Evolutionary conservation across 2,888 invertebrate species (phyloP), one percentile per base, ranked within the genome.

Genomic region (Drosophila nr. fundita): DNA sequence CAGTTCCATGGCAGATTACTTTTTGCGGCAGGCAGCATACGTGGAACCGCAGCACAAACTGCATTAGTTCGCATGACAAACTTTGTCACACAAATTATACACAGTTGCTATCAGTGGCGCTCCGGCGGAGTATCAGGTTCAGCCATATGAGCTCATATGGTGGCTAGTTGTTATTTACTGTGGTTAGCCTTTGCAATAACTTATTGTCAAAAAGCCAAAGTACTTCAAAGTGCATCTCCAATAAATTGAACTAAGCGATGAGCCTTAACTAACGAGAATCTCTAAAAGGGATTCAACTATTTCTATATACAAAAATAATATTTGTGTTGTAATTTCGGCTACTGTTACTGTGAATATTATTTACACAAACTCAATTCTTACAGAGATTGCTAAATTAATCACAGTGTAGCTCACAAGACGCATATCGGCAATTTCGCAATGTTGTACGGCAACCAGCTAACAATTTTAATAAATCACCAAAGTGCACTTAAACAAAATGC

Each of bases 11-110:
- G 38, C n/a, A 36, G 42, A 50, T 55, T 15, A 40, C 54, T 58
- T 72, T 69, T 67, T 70, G 29, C 45, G 54, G 24, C 34, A 53
- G 34, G 13, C 18, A 15, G 29, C 59, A 34, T 50, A 1, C 34
- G 32, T 57, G 61, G 40, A 61, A 62, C 62, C 66, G 63, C 70
- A 55, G 50, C 61, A 64, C 67, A 65, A 84, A 85, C 83, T 82
- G 70, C 86, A 85, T 80, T 76, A 73, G 67, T 67, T 82, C 73
- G 54, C 73, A 73, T 83, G 78, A 66, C 83, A 76, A 80, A 83
- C 81, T 83, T 83, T 85, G 68, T 61, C 55, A 54, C 65, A 84
- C 78, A 87, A 81, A 82, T 76, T 83, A 69, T 75, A 59, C 60
- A 59, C 64, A 73, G 64, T 81, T 62, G 66, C 55, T 32, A 55